phyloP scores from a whole-genome alignment of 2,797 vertebrate genomes.

The Falco rusticolus region DNA sequence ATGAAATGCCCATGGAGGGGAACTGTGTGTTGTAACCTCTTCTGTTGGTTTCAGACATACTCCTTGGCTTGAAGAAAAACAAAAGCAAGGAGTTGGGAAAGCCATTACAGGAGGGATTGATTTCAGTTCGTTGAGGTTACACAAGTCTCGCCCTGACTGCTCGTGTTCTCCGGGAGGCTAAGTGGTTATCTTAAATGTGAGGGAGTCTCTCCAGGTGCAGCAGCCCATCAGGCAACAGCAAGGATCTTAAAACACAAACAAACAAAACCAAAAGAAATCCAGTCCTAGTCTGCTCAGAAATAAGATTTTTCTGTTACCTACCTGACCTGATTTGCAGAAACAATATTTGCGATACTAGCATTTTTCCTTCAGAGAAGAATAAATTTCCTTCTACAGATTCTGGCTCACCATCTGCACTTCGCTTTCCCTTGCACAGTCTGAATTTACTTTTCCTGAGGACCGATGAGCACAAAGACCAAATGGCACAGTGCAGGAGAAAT shows the following conservation, averaged over 20 bases:
- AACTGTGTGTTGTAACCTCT: not conserved
- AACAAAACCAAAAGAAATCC: not conserved
- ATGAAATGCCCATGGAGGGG: not conserved
- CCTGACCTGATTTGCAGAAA: not conserved
- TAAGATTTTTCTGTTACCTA: not conserved
- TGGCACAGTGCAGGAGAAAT: not conserved
- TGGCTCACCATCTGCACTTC: not conserved
- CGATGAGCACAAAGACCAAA: not conserved
- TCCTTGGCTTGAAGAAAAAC: not conserved
- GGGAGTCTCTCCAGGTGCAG: not conserved
- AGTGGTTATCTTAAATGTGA: slow-evolving; percentile 9
- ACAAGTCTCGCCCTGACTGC: not conserved
- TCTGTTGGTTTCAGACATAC: not conserved
- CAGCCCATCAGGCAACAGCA: not conserved
- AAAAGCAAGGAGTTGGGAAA: slow-evolving; percentile 2
- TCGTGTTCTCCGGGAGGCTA: slow-evolving; percentile 36
- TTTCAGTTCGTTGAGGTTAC: slow-evolving; percentile 29
- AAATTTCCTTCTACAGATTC: not conserved
- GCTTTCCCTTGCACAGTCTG: not conserved
- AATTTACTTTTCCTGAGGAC: slow-evolving; percentile 2
- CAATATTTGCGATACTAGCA: not conserved
- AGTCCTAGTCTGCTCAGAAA: not conserved
- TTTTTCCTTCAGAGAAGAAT: not conserved
- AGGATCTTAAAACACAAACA: not conserved
- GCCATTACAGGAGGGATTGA: slow-evolving; percentile 22